Evolutionary conservation across 2,888 invertebrate species (phyloP), one percentile per base, ranked within the genome.

Genomic region (Antitype chi): DNA sequence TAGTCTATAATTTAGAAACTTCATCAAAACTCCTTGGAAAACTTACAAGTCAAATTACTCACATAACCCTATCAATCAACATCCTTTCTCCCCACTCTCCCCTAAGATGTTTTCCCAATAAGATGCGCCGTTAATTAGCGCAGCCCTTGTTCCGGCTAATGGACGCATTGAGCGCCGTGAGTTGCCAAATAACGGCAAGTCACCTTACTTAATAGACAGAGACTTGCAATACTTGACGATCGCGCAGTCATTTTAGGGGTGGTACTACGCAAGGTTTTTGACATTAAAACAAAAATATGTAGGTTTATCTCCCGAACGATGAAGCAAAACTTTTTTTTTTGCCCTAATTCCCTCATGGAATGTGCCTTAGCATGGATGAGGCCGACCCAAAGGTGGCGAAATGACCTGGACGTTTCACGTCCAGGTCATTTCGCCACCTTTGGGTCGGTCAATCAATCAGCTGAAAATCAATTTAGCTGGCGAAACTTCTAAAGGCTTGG

Each of bases 61-160:
- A 13, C 49, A 49, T 63, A 77, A 78, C 28, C 55, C 70, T 67
- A 78, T 78, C 68, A 78, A 84, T 82, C 82, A 85, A 32, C 23
- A 7, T 25, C 8, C 49, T 2, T 47, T 11, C 32, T 17, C 9
- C 1, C n/a, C 13, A 47, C 15, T 8, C n/a, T 23, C 62, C 25
- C 62, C 57, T 11, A 77, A 82, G 71, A 75, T 69, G 73, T 76
- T 80, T 77, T 68, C 38, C 62, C 83, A 85, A 81, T 87, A 84
- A 76, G 74, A 67, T 74, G 74, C 72, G 78, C 84, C 87, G 89
- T 90, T 91, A 91, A 92, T 92, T 90, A 90, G 85, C 69, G 80
- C 86, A 74, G 76, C 87, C 79, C 85, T 92, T 92, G 92, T 93
- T 89, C 90, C 76, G 76, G 74, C 85, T 93, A 93, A 93, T 93